Evolutionary conservation across 2,113 vertebrate species (phyloP).

Genomic region (Callionymus lyra): DNA sequence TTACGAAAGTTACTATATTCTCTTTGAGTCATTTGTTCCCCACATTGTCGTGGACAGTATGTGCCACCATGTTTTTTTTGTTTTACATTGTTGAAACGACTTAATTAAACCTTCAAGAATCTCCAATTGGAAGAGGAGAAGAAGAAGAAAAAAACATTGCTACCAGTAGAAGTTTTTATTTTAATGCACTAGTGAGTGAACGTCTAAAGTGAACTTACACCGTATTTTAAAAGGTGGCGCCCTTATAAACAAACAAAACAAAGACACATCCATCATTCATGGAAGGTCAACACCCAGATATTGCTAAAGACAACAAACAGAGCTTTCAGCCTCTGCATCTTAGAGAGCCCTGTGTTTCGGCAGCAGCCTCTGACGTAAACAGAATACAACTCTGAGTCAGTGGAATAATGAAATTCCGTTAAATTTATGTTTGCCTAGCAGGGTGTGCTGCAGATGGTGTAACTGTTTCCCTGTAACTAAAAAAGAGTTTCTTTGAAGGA

Average conservation of each 20-base stretch:
- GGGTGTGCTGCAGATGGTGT: constrained; percentile 25
- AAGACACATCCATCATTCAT: constrained; percentile 6
- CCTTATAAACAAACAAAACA: constrained; percentile 5
- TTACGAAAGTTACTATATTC: no score
- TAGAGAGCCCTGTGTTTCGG: constrained; percentile 28
- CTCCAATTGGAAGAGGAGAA: no score
- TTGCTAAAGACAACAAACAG: constrained; percentile 30
- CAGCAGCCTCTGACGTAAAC: constrained; percentile 18
- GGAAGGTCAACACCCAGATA: constrained; percentile 11
- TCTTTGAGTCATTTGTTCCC: no score
- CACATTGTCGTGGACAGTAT: no score
- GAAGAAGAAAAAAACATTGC: no score
- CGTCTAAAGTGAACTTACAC: no score
- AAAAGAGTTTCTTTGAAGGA: constrained; percentile 37
- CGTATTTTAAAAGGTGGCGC: no score
- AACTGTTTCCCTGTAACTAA: constrained; percentile 28
- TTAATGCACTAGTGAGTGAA: no score
- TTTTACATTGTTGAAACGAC: no score
- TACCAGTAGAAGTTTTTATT: no score
- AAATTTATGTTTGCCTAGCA: constrained; percentile 44
- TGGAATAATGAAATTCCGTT: constrained; percentile 37
- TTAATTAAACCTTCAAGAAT: no score
- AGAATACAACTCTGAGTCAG: constrained; percentile 30
- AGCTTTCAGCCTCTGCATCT: constrained; percentile 27
- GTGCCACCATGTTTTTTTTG: no score